Evolutionary conservation across 2,113 vertebrate species (phyloP).

Genomic region (Pluvianellus socialis): DNA sequence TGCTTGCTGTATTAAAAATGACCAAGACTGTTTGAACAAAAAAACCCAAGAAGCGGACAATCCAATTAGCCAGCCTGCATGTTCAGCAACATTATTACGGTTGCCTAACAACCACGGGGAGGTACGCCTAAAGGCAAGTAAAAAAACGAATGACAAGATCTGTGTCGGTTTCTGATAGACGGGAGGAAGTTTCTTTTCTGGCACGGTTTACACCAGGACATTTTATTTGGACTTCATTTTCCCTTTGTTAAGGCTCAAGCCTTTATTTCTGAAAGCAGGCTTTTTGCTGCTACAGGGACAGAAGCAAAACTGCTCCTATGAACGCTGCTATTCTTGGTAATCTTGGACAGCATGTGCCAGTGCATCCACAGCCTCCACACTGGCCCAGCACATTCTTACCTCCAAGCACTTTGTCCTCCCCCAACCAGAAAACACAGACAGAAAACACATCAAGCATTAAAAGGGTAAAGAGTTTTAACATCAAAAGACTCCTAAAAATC

Average conservation of each 20-base stretch:
- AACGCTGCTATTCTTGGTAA: not conserved
- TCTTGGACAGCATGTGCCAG: not conserved
- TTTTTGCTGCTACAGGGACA: not conserved
- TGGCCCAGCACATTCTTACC: not conserved
- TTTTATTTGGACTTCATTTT: slow-evolving; percentile 31
- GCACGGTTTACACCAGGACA: not conserved
- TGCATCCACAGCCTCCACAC: not conserved
- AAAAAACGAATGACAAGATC: slow-evolving; percentile 60
- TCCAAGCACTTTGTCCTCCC: not conserved
- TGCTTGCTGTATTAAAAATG: not conserved
- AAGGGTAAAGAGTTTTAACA: not conserved
- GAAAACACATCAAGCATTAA: not conserved
- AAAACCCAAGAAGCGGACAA: not conserved
- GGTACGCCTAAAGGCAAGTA: slow-evolving; percentile 39
- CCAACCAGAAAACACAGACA: not conserved
- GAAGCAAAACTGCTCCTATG: not conserved
- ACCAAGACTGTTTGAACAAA: not conserved
- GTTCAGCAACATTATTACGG: slow-evolving; percentile 35
- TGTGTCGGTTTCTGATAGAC: slow-evolving; percentile 25
- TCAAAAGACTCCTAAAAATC: not conserved
- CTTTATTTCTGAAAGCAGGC: not conserved
- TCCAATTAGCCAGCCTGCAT: slow-evolving; percentile 44
- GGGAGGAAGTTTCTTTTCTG: slow-evolving; percentile 61
- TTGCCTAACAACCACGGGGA: slow-evolving; percentile 69
- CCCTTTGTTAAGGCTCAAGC: not conserved